A percentile compares a stretch with the other conserved stretches of the same genome.
Evolutionary conservation across 2,888 invertebrate genomes (phyloP).

Genomic region (Amiota communis): DNA sequence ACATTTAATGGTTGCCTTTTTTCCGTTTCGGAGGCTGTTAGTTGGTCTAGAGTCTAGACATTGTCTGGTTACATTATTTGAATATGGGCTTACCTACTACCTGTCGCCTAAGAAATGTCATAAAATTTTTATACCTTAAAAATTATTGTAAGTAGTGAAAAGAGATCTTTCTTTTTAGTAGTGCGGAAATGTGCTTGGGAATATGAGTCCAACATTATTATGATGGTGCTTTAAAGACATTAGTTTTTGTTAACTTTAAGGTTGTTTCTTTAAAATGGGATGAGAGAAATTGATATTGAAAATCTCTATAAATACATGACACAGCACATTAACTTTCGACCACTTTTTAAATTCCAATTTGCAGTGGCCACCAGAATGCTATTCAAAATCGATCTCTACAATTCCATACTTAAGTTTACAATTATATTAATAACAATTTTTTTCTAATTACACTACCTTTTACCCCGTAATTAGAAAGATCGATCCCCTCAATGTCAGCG

Average conservation of each 20-base stretch:
- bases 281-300: background rate
- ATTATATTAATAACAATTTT: no score
- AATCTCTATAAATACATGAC: background rate
- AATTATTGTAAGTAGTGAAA: no score
- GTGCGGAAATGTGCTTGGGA: background rate
- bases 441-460: no score
- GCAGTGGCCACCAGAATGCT: no score
- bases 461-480: no score
- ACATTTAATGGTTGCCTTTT: slow-evolving; percentile 26
- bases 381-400: no score
- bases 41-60: slow-evolving; percentile 26
- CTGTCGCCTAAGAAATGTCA: slow-evolving; percentile 3
- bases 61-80: slow-evolving; percentile 21
- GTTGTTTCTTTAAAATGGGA: background rate
- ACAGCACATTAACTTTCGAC: background rate
- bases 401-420: no score
- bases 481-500: no score
- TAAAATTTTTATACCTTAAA: slow-evolving; percentile 14
- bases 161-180: no score
- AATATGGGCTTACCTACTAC: slow-evolving; percentile 11
- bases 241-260: background rate
- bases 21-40: slow-evolving; percentile 27
- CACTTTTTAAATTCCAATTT: no score
- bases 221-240: background rate
- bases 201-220: background rate